These are phyloP conservation scores for Podarcis raffonei DNA, from an alignment of 2,113 vertebrate species.

Conservation along the genomic window DNA sequence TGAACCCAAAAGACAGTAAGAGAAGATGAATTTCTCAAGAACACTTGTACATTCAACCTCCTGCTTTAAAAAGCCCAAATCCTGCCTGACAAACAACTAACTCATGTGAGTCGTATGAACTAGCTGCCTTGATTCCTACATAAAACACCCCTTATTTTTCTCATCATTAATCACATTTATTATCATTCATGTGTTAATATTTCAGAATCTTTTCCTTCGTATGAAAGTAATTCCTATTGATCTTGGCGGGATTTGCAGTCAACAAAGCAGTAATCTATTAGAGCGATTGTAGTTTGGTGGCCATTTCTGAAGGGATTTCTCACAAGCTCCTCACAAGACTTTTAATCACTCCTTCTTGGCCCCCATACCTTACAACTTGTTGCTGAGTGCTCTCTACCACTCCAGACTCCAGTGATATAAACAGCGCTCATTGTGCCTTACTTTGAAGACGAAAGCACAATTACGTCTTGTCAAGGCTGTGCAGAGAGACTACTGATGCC, in stretches of 20 bases:
- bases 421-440: background rate
- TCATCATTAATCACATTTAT: background rate
- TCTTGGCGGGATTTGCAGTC: background rate
- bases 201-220: background rate
- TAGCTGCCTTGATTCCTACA: background rate
- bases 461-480: background rate
- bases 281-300: background rate
- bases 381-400: background rate
- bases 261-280: background rate
- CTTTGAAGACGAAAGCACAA: constrained; percentile 13
- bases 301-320: background rate
- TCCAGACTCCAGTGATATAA: background rate
- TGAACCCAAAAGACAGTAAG: no score
- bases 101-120: background rate
- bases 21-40: no score
- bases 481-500: background rate
- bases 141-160: background rate
- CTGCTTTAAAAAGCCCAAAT: background rate
- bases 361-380: background rate
- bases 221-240: background rate
- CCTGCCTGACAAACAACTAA: background rate
- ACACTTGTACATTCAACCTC: background rate
- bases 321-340: background rate
- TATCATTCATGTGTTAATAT: background rate
- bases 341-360: background rate